phyloP scores from a whole-genome alignment of 2,888 invertebrate species.

The Sycophila texana region DNA sequence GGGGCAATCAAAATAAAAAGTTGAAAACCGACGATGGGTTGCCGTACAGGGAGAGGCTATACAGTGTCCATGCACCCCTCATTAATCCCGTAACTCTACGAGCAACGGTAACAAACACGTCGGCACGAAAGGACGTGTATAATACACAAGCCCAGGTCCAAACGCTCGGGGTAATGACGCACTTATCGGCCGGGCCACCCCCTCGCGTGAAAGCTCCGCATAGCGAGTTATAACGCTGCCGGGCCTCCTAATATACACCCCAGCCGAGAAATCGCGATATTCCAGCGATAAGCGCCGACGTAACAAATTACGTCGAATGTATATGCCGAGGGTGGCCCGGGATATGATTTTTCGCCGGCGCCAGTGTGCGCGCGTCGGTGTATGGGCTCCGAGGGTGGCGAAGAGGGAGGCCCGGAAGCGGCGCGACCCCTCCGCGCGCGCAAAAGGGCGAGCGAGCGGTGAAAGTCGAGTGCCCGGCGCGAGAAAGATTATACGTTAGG shows the following conservation, averaged over 20 bases:
- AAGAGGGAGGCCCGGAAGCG: conserved; percentile 3
- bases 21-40: neutral
- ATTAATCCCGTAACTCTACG: neutral
- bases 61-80: neutral
- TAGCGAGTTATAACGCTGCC: neutral
- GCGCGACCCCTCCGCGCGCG: conserved; percentile 27
- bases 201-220: conserved; percentile 12
- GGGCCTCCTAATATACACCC: neutral
- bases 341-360: too few species aligned
- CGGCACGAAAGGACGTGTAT: too few species aligned
- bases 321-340: too few species aligned
- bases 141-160: neutral
- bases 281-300: conserved; percentile 35
- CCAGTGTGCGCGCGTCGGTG: too few species aligned
- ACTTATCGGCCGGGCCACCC: conserved; percentile 37
- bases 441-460: conserved; percentile 38
- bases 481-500: conserved; percentile 42
- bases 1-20: neutral
- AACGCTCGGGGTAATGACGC: conserved; percentile 26
- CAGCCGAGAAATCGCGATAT: conserved; percentile 37
- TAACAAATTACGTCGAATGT: conserved; percentile 57
- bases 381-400: neutral
- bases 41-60: neutral
- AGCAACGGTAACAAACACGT: neutral
- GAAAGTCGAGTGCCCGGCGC: conserved; percentile 46